These are phyloP conservation scores for Synodontis membranacea DNA, from an alignment of 2,113 vertebrate genomes.

Conservation along the genomic window DNA sequence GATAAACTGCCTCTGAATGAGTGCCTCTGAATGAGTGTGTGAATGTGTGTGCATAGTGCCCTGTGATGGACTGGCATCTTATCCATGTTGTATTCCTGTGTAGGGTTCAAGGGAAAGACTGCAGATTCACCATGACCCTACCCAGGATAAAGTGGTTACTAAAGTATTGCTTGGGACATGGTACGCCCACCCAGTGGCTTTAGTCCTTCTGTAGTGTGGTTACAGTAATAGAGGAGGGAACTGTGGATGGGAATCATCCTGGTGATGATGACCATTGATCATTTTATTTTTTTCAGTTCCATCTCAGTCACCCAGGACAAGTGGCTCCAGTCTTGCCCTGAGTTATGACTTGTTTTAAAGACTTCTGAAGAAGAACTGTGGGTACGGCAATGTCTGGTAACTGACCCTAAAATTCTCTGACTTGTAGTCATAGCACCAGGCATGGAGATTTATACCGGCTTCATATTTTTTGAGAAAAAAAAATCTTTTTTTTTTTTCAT, in stretches of 20 bases:
- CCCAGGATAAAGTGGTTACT: background rate
- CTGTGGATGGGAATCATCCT: conserved; percentile 11
- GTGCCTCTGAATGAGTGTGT: background rate
- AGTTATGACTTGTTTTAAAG: conserved; percentile 40
- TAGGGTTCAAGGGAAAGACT: background rate
- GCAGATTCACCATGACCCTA: background rate
- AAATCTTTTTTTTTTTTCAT: conserved; percentile 50
- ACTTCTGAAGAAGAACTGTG: conserved; percentile 33
- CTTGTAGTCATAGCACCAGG: conserved; percentile 46
- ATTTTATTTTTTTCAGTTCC: conserved; percentile 39
- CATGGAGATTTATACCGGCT: conserved; percentile 49
- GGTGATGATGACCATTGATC: no score
- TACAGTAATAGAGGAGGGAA: background rate
- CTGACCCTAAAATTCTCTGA: conserved; percentile 36
- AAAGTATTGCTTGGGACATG: background rate
- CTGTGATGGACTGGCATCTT: background rate
- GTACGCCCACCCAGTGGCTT: background rate
- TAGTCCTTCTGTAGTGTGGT: conserved; percentile 20
- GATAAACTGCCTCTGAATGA: background rate
- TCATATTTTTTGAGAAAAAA: conserved; percentile 48
- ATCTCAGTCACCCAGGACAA: conserved; percentile 27
- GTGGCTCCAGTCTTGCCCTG: conserved; percentile 32
- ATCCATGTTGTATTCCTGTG: background rate
- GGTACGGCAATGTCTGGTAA: conserved; percentile 27
- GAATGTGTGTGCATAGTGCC: background rate